Conservation (phyloP, 2,113 vertebrate genomes). For the Phaethon lepturus region DNA sequence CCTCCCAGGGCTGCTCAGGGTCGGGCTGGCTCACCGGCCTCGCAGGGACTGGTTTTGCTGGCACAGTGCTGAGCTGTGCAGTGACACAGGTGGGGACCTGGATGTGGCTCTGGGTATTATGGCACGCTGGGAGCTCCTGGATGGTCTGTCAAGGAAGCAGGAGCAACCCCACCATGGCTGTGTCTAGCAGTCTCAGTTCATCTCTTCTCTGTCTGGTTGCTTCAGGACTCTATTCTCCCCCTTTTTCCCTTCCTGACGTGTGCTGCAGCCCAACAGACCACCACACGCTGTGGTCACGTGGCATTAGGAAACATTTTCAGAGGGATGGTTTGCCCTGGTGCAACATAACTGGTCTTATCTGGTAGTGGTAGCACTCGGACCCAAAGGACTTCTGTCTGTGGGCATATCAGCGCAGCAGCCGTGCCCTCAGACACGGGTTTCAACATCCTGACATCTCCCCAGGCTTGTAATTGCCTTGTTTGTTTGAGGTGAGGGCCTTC, state of each 20-base stretch:
- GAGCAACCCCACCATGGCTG: accelerated
- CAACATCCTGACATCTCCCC: background rate
- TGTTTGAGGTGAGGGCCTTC: background rate
- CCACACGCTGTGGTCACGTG: accelerated
- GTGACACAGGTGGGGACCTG: background rate
- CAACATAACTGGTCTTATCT: background rate
- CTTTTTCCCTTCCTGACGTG: background rate
- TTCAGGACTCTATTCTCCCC: background rate
- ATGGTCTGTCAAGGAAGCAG: accelerated
- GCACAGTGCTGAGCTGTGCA: accelerated
- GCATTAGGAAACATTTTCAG: background rate
- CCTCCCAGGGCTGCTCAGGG: background rate
- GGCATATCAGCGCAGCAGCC: background rate
- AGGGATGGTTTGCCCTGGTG: no score
- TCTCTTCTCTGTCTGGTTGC: background rate
- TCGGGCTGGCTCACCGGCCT: accelerated
- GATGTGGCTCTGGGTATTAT: background rate
- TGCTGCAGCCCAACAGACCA: background rate
- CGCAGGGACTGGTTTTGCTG: background rate
- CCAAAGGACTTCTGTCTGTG: background rate
- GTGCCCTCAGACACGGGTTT: background rate
- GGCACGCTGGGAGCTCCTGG: background rate
- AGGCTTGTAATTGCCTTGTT: background rate
- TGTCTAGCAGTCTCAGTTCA: background rate
- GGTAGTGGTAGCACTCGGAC: background rate